Percentiles rank a stretch among this genome's conserved stretches.
These are phyloP conservation scores for Haliclona indistincta DNA, from an alignment of 37 sponge, comb jelly and placozoan genomes.

Conservation along the genomic window DNA sequence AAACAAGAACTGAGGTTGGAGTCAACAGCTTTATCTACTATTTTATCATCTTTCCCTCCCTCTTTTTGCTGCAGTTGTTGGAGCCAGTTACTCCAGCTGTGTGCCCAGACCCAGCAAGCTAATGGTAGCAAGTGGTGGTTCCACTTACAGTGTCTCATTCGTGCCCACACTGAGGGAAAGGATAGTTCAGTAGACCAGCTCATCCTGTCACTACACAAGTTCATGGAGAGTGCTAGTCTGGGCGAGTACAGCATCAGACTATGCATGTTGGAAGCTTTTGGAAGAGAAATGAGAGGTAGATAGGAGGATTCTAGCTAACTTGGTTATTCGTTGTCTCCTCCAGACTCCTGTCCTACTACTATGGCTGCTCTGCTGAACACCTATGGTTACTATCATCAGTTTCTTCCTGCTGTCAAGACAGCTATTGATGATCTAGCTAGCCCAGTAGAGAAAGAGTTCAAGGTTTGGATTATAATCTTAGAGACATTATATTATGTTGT, in stretches of 20 bases:
- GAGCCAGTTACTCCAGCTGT: constrained; percentile 39
- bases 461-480: constrained; percentile 35
- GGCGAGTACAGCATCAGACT: constrained; percentile 73
- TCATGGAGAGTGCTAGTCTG: constrained; percentile 63
- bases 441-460: constrained; percentile 83
- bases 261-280: constrained; percentile 39
- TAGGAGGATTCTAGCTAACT: not conserved
- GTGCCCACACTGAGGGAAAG: not conserved
- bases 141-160: constrained; percentile 44
- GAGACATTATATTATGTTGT: not conserved
- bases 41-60: not conserved
- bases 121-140: constrained; percentile 73
- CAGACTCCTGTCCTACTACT: constrained; percentile 13
- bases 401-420: constrained; percentile 30
- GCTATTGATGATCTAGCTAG: constrained; percentile 29
- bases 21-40: not conserved
- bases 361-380: constrained; percentile 40
- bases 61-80: constrained; percentile 42
- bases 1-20: constrained; percentile 76
- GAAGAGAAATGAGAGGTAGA: constrained; percentile 11
- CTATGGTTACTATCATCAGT: constrained; percentile 70
- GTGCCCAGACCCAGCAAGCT: not conserved
- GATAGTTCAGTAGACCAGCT: not conserved
- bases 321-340: not conserved
- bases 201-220: constrained; percentile 35